Percentiles rank a stretch among this genome's conserved stretches.
These are phyloP conservation scores for Drosophila nr. medialis DNA, from an alignment of 2,888 invertebrate species.

Conservation along the genomic window DNA sequence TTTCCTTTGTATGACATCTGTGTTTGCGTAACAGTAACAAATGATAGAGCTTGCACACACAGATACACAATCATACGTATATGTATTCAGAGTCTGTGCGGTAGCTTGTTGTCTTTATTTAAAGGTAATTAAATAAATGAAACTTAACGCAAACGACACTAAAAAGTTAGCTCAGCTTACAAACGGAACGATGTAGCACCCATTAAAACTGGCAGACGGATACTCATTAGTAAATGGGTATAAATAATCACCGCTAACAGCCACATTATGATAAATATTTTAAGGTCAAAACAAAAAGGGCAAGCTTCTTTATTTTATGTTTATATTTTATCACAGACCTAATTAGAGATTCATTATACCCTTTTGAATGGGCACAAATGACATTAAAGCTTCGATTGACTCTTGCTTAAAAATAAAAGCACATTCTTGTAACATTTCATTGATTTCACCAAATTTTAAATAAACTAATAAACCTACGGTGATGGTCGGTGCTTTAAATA, in stretches of 20 bases:
- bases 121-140: conserved; percentile 60
- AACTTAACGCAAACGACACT: conserved; percentile 33
- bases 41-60: conserved; percentile 4
- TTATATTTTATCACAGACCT: background rate
- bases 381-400: conserved; percentile 47
- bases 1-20: conserved; percentile 6
- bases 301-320: background rate
- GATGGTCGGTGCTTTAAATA: conserved; percentile 7
- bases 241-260: background rate
- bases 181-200: background rate
- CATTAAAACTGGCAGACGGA: background rate
- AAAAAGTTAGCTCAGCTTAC: conserved; percentile 11
- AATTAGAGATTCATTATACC: background rate
- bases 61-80: background rate
- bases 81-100: conserved; percentile 19
- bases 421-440: conserved; percentile 12
- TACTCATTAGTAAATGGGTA: background rate
- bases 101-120: conserved; percentile 48
- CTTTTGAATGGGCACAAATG: background rate
- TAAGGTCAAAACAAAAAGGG: no score
- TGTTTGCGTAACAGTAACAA: conserved; percentile 11
- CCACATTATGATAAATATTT: no score
- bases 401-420: conserved; percentile 40
- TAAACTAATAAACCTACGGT: background rate
- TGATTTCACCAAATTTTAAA: background rate